Evolutionary conservation across 1,140 invertebrate species (phyloP).

Genomic region (Trachymyrmex cornetzi): DNA sequence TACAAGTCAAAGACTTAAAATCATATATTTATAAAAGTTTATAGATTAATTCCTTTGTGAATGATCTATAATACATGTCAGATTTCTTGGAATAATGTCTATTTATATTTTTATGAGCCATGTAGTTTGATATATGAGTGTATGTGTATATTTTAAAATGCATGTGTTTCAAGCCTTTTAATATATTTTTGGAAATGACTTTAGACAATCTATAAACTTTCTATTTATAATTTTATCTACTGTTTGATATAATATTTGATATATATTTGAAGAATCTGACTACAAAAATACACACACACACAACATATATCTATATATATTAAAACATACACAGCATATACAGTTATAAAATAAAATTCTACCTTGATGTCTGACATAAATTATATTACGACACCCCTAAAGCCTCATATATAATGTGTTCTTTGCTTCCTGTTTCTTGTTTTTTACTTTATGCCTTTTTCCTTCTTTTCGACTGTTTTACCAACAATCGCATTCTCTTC

Average conservation of each 20-base stretch:
- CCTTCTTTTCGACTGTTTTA: too few relatives aligned
- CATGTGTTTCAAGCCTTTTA: background rate
- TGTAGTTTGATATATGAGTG: background rate
- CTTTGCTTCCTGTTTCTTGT: too few relatives aligned
- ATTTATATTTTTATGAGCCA: background rate
- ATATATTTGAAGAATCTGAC: background rate
- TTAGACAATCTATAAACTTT: background rate
- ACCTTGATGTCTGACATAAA: background rate
- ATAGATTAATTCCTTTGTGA: background rate
- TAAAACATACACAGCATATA: too few relatives aligned
- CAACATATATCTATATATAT: background rate
- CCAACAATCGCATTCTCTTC: too few relatives aligned
- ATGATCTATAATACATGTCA: background rate
- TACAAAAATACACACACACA: background rate
- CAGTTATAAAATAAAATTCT: background rate
- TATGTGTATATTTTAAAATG: background rate
- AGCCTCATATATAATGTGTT: too few relatives aligned
- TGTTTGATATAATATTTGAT: background rate
- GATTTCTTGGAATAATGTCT: background rate
- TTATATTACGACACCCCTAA: background rate
- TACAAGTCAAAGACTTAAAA: background rate
- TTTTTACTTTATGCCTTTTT: too few relatives aligned
- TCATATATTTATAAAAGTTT: background rate
- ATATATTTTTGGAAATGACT: background rate
- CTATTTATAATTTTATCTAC: background rate